These are phyloP conservation scores for Campoplex capitator DNA, from an alignment of 2,888 invertebrate genomes.

Conservation along the genomic window DNA sequence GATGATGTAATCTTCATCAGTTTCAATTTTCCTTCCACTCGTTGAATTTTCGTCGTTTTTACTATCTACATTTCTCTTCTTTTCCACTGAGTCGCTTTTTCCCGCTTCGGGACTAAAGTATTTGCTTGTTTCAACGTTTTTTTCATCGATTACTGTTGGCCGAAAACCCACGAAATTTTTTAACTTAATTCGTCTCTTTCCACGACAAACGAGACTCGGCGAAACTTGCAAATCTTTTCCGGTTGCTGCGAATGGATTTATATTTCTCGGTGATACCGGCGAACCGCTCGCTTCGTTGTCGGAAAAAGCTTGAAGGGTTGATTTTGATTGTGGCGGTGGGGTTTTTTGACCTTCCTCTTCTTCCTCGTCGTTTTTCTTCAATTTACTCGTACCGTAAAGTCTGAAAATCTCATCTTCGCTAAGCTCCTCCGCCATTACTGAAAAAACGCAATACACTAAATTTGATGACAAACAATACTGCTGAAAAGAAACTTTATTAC, in stretches of 20 bases:
- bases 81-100: conserved; percentile 24
- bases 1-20: not conserved
- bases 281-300: conserved; percentile 54
- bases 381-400: conserved; percentile 64
- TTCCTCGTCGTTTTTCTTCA: conserved; percentile 56
- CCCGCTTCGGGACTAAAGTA: conserved; percentile 74
- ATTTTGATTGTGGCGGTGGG: conserved; percentile 33
- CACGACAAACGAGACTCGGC: conserved; percentile 77
- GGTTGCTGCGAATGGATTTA: conserved; percentile 77
- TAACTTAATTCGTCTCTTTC: conserved; percentile 74
- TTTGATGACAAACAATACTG: not conserved
- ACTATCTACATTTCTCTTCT: conserved; percentile 22
- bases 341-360: conserved; percentile 50
- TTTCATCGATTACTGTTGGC: conserved; percentile 79
- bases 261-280: conserved; percentile 62
- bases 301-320: not conserved
- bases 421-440: conserved; percentile 67
- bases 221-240: conserved; percentile 72
- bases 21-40: not conserved
- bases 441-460: conserved; percentile 3
- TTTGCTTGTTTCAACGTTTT: conserved; percentile 76
- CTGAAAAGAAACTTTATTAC: not conserved
- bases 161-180: conserved; percentile 73
- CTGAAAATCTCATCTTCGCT: conserved; percentile 59
- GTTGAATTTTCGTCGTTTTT: not conserved